Evolutionary conservation across 2,797 vertebrate genomes (phyloP).

Genomic region (Typhlichthys subterraneus): DNA sequence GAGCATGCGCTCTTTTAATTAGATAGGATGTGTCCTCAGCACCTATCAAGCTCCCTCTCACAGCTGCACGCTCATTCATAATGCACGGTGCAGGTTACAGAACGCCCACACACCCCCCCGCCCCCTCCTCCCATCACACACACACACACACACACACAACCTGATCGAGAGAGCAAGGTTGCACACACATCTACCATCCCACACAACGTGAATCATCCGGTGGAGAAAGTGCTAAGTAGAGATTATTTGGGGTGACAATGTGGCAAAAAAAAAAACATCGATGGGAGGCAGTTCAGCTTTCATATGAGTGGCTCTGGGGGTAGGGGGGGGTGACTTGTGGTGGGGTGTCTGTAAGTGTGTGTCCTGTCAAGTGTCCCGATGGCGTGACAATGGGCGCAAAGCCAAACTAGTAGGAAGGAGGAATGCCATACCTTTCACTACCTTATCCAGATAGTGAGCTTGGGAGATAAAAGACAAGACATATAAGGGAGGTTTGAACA

Average conservation of each 20-base stretch:
- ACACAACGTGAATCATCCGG: constrained; percentile 53
- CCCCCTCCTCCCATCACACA: constrained; percentile 33
- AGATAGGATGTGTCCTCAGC: constrained; percentile 71
- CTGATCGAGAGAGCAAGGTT: constrained; percentile 41
- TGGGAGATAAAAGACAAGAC: constrained; percentile 99
- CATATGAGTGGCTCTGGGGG: constrained; percentile 38
- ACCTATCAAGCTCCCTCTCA: constrained; percentile 61
- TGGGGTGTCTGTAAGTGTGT: constrained; percentile 30
- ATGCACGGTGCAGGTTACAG: constrained; percentile 69
- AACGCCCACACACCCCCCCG: constrained; percentile 24
- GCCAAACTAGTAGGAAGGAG: constrained; percentile 77
- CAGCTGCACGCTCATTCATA: constrained; percentile 72
- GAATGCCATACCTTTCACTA: constrained; percentile 99
- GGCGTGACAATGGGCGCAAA: constrained; percentile 56
- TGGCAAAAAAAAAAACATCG: constrained; percentile 64
- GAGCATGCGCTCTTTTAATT: constrained; percentile 76
- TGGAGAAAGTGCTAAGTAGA: constrained; percentile 72
- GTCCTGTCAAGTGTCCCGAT: constrained; percentile 43
- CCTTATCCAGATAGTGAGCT: constrained; percentile 99
- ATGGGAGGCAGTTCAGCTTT: constrained; percentile 52
- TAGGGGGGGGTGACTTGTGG: constrained; percentile 39
- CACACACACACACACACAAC: constrained; percentile 14
- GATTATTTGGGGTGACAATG: constrained; percentile 54
- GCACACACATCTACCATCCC: constrained; percentile 37
- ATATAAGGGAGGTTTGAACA: constrained; percentile 93